These are phyloP conservation scores for Channa striata DNA, from an alignment of 2,797 vertebrate species.

Conservation along the genomic window DNA sequence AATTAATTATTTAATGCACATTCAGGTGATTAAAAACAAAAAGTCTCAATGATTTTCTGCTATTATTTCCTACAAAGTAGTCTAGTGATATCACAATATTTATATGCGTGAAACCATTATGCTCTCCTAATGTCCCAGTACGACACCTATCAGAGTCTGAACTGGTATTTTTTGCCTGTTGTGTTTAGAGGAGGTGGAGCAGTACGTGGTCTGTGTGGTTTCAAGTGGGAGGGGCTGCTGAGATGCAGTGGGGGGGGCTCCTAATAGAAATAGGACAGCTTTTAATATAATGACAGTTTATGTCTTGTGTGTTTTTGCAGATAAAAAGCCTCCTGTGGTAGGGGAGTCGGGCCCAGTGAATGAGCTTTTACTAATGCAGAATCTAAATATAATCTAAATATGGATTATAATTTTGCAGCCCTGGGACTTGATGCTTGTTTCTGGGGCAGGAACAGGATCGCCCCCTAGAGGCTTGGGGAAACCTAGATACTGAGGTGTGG, in stretches of 20 bases:
- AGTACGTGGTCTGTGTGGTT: constrained; percentile 27
- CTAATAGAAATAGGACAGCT: constrained; percentile 58
- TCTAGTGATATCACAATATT: constrained; percentile 23
- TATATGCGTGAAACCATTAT: constrained; percentile 16
- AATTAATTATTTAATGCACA: constrained; percentile 54
- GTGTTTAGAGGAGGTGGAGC: constrained; percentile 30
- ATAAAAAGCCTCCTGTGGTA: constrained; percentile 58
- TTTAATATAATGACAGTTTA: constrained; percentile 53
- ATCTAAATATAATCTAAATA: constrained; percentile 70
- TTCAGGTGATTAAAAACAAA: constrained; percentile 61
- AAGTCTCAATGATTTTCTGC: constrained; percentile 28
- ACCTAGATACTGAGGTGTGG: constrained; percentile 56
- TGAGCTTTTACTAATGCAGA: constrained; percentile 41
- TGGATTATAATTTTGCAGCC: constrained; percentile 63
- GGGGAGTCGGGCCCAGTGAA: constrained; percentile 40
- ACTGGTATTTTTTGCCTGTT: constrained; percentile 1
- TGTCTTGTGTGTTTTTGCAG: constrained; percentile 55
- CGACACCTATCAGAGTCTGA: neutral
- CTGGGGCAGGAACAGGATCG: constrained; percentile 63
- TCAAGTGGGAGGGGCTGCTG: constrained; percentile 35
- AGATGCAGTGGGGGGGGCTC: constrained; percentile 40
- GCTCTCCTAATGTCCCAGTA: neutral
- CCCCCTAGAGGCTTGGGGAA: constrained; percentile 70
- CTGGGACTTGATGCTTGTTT: constrained; percentile 62
- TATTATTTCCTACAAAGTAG: constrained; percentile 33